Evolutionary conservation across 1,140 invertebrate species (phyloP), one percentile per base, ranked within the genome.

Genomic region (Sogatella furcifera): DNA sequence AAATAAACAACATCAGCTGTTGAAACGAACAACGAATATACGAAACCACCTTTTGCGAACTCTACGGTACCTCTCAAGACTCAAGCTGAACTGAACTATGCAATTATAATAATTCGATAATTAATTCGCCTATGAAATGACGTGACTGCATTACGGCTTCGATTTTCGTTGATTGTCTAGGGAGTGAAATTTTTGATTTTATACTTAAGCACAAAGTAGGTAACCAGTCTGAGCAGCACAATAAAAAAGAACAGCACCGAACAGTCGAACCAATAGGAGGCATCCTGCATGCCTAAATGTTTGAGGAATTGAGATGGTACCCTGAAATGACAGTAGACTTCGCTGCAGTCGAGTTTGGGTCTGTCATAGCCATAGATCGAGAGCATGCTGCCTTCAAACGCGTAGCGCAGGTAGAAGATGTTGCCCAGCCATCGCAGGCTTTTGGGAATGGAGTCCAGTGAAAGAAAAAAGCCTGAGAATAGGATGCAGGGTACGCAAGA

Each of bases 401-500:
- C 9, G 88, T 84, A 41, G 90, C 93, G 80, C 69, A 94, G 89
- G 70, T 95, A 97, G 4, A 90, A 94, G 49, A 92, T 77, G 69
- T 93, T 86, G 64, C 91, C 91, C 58, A 97, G 75, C 92, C 92
- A 95, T 58, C 86, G 81, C 67, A 97, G 89, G 4, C 82, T 76
- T 0, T 74, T 69, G 0, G 93, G 93, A 3, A 94, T 95, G 60
- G 94, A 92, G 41, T 85, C 81, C 64, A 92, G 85, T 11, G 87
- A 84, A 4, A 95, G 85, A 69, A 94, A 95, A 73, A 97, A 97
- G 0, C 93, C 93, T 0, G 94, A 89, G 67, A 97, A 90, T 17
- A 92, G 79, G 41, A 92, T 93, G 2, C 89, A 86, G 14, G 63
- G 65, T 9, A 66, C 62, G 0, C 61, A 62, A 57, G 90, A 78